Percentiles rank a stretch among this genome's conserved stretches.
Evolutionary conservation across 2,797 vertebrate species (phyloP).

Genomic region (Acanthopagrus latus): DNA sequence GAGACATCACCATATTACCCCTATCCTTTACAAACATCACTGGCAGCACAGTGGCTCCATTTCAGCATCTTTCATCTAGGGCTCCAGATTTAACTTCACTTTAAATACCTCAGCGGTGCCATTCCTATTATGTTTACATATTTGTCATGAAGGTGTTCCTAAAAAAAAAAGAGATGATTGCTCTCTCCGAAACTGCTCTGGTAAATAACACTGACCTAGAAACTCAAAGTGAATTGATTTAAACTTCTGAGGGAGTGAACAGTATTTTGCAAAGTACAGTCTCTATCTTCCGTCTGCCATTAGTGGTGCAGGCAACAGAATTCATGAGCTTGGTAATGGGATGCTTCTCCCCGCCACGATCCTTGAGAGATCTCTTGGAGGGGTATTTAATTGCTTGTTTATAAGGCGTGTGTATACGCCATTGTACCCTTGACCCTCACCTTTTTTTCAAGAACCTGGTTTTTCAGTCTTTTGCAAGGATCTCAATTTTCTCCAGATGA

Average conservation of each 20-base stretch:
- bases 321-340: neutral
- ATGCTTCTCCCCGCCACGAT: neutral
- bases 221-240: neutral
- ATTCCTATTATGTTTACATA: neutral
- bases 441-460: neutral
- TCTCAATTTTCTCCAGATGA: neutral
- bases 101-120: neutral
- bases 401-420: neutral
- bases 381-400: neutral
- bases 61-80: neutral
- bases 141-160: neutral
- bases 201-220: neutral
- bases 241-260: neutral
- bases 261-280: neutral
- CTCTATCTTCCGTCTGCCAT: constrained; percentile 1
- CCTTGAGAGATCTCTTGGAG: neutral
- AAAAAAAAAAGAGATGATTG: neutral
- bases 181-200: neutral
- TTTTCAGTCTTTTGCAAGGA: neutral
- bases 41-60: neutral
- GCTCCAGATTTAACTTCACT: neutral
- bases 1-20: constrained; percentile 14
- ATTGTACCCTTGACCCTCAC: neutral
- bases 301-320: neutral
- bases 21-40: constrained; percentile 19